phyloP scores from a whole-genome alignment of 2,113 vertebrate species.

The Rattus norvegicus region GRCr8 NC_086028.1:37232001-37232500 shows the following conservation, averaged over 20 bases:
- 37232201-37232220: no score
- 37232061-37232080: neutral
- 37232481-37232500: neutral
- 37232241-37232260: neutral
- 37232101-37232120: neutral
- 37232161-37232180: neutral
- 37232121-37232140: neutral
- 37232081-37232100: conserved; percentile 20
- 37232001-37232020: neutral
- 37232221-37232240: neutral
- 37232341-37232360: neutral
- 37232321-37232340: neutral
- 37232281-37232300: neutral
- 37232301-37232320: no score
- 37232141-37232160: neutral
- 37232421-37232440: neutral
- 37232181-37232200: neutral
- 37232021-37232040: neutral
- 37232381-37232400: neutral
- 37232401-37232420: neutral
- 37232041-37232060: neutral
- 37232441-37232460: no score
- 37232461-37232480: neutral
- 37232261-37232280: neutral
- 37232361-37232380: neutral